Base-by-base conservation (phyloP, 2,113 vertebrate species). In the Microcebus griseorufus region DNA sequence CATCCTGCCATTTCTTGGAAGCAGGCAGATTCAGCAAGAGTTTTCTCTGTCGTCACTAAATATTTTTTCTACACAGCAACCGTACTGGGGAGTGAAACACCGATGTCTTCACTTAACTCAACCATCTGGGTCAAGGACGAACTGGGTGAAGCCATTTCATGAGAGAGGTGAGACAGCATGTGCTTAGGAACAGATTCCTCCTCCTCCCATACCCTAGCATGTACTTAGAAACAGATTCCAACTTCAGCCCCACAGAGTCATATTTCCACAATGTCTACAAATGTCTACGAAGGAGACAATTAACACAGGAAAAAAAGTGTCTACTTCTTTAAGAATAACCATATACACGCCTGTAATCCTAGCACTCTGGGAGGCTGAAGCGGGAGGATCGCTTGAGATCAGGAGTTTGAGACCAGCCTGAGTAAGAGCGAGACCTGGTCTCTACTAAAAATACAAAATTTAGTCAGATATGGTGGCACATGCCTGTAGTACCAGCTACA, bases 191-290 rank as follows among this genome's bases (percentile, higher is more conserved):
- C 89, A 90, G 94, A 92, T 92, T 96, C 48, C 9, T 70, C 51
- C 16, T 32, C 67, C 42, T 75, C 45, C 72, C 72, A 11, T 20
- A 6, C 18, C 13, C 55, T 34, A 32, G 39, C 14, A n/a, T 5
- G 75, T 93, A 70, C 95, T 95, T 93, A 98, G 97, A 98, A 98
- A 97, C 91, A 90, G 94, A 92, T 92, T 96, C 93, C 89, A 95
- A 97, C 96, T 96, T 92, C 90, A 98, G 93, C 95, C 97, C 96
- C 85, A 94, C 97, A 96, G 93, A 83, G 42, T 96, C 90, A 60
- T 92, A 96, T 94, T 93, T 95, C 97, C 97, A 93, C 98, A 97
- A 96, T 96, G 94, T 55, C 87, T 98, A 94, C 97, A 87, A 95
- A 96, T 82, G 93, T 42, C 67, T 94, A 70, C 0, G 87, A 92